These are phyloP conservation scores for Pammene fasciana DNA, from an alignment of 2,888 invertebrate genomes.

Conservation along the genomic window DNA sequence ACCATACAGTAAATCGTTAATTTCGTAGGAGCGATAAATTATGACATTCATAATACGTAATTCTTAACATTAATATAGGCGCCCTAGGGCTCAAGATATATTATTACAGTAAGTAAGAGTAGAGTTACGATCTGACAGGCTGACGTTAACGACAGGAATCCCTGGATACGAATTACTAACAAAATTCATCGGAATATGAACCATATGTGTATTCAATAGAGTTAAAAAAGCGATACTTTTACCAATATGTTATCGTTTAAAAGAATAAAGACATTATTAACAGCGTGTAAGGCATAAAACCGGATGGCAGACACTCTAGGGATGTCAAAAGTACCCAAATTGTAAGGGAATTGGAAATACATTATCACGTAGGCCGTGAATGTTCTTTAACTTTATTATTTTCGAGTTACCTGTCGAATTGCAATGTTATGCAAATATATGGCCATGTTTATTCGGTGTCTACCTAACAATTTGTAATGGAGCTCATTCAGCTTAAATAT, in stretches of 20 bases:
- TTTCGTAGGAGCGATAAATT: not conserved
- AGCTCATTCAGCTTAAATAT: too few relatives aligned
- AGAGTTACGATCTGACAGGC: conserved; percentile 6
- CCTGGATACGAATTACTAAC: conserved; percentile 13
- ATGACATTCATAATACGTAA: not conserved
- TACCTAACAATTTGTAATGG: too few relatives aligned
- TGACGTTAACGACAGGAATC: conserved; percentile 15
- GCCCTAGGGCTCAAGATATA: conserved; percentile 5
- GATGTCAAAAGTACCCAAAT: not conserved
- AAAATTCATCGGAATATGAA: not conserved
- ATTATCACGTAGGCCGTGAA: conserved; percentile 9
- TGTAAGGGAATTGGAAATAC: conserved; percentile 7
- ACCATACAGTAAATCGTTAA: not conserved
- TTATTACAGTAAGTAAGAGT: conserved; percentile 22
- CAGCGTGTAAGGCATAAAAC: not conserved
- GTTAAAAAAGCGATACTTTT: not conserved
- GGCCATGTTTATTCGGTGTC: too few relatives aligned
- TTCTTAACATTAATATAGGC: not conserved
- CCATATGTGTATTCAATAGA: not conserved
- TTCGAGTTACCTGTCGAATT: not conserved
- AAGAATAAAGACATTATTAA: conserved; percentile 5
- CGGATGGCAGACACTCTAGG: not conserved
- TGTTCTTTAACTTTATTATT: conserved; percentile 6
- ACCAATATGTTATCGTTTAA: not conserved
- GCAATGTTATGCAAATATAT: not conserved